Evolutionary conservation across 1,140 invertebrate species (phyloP).

Genomic region (Pollicipes pollicipes): DNA sequence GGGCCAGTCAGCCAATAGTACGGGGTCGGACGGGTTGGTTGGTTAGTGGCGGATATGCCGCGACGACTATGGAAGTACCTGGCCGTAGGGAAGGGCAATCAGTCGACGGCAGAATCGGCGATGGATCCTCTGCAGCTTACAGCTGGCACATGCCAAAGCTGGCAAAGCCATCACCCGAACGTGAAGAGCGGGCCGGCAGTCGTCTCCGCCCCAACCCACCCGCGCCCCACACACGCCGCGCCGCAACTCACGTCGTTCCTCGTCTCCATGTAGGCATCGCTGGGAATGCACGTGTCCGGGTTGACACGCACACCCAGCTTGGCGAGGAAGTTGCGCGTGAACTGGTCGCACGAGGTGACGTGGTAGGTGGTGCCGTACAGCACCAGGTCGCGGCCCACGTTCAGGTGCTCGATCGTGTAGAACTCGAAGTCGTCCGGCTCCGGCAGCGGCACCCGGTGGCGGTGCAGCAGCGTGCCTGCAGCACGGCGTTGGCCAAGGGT

Average conservation of each 20-base stretch:
- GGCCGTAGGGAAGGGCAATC: no score
- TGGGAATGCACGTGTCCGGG: slow-evolving; percentile 40
- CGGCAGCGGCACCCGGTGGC: slow-evolving; percentile 55
- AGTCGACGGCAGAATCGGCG: no score
- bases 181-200: no score
- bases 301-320: slow-evolving; percentile 63
- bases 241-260: slow-evolving; percentile 25
- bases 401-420: slow-evolving; percentile 54
- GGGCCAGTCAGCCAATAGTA: no score
- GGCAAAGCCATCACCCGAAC: no score
- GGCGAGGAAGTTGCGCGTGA: slow-evolving; percentile 64
- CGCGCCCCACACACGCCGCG: background rate
- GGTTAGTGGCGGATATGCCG: no score
- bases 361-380: slow-evolving; percentile 59
- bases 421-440: slow-evolving; percentile 45
- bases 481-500: background rate
- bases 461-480: slow-evolving; percentile 46
- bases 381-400: slow-evolving; percentile 52
- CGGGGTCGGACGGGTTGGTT: no score
- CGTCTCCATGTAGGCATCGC: slow-evolving; percentile 33
- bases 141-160: no score
- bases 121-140: no score
- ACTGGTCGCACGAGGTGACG: slow-evolving; percentile 64
- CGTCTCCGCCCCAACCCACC: no score
- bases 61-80: no score